Base-by-base conservation (phyloP, 1,140 invertebrate species). In the Paramacrobiotus metropolitanus region DNA sequence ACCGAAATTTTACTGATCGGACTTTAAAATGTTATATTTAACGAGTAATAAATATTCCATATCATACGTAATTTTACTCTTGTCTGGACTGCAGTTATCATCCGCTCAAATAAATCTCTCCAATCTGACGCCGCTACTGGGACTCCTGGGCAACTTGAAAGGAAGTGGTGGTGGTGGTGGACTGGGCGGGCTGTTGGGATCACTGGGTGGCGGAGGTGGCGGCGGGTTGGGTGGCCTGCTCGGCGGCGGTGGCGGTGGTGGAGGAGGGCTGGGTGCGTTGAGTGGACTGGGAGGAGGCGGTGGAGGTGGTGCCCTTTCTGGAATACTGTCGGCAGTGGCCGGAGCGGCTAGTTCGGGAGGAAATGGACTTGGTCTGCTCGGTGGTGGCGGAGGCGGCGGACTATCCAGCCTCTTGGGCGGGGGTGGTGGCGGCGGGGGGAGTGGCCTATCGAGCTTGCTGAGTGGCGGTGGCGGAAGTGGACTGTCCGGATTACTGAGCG, bases 391-490 rank as follows among this genome's bases (percentile, higher is more conserved):
- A 9, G 34, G 34, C n/a, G 9, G 9, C 34, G 9, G 9, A n/a
- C n/a, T 40, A 40, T 40, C 34, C 34, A n/a, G 9, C 9, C 9
- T 9, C 34, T 9, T 9, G 9, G 34, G 34, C 9, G 34, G 34
- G 34, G 34, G 34, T n/a, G 34, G 34, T 40, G n/a, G 34, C n/a
- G 34, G 34, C 9, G 34, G 34, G 9, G 34, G 34, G 34, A 40
- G 48, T 24, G 48, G 15, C 24, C 48, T 55, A 20, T 55, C 48
- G 24, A 24, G 48, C 4, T 24, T 55, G 15, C 24, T 28, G 4
- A 24, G 48, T 55, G 48, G 48, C 48, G 48, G 48, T 55, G 48
- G 48, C 15, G 48, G 48, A 40, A n/a, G 34, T n/a, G 34, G 34
- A 40, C 34, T 40, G 9, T 9, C 34, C n/a, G 9, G 9, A 40